A percentile compares a stretch with the other conserved stretches of the same genome.
Conservation (phyloP, 2,888 invertebrate genomes). For the Megamerina dolium region DNA sequence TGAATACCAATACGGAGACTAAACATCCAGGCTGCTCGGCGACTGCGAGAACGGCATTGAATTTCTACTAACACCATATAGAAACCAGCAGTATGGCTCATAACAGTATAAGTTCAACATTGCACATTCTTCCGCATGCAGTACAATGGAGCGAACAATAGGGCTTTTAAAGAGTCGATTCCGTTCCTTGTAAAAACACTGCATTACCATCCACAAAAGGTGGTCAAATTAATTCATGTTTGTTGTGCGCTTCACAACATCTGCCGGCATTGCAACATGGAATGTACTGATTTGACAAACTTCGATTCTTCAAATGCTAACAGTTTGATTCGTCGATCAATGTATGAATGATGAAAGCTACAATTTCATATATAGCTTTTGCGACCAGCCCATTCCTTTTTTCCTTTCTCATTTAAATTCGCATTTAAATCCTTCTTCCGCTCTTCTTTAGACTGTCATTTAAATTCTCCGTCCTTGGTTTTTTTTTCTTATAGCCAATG, state of each 20-base stretch:
- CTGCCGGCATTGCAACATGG: neutral
- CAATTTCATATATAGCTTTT: too few species aligned
- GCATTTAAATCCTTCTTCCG: too few species aligned
- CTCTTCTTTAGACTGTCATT: too few species aligned
- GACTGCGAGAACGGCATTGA: neutral
- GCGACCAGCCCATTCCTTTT: too few species aligned
- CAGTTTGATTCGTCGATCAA: too few species aligned
- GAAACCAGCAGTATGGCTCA: neutral
- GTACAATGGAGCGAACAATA: neutral
- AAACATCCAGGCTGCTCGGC: neutral
- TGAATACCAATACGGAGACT: neutral
- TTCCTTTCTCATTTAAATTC: too few species aligned
- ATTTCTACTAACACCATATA: neutral
- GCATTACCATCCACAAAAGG: too few species aligned
- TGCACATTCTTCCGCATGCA: neutral
- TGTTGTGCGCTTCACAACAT: neutral
- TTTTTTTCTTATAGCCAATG: too few species aligned
- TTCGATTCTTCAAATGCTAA: too few species aligned
- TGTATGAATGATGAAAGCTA: too few species aligned
- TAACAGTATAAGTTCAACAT: neutral
- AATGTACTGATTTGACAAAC: neutral
- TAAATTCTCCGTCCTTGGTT: too few species aligned
- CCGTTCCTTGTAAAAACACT: too few species aligned
- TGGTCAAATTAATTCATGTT: neutral
- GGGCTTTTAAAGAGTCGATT: neutral